These are phyloP conservation scores for Gryllus bimaculatus DNA, from an alignment of 1,140 invertebrate species.

Conservation along the genomic window DNA sequence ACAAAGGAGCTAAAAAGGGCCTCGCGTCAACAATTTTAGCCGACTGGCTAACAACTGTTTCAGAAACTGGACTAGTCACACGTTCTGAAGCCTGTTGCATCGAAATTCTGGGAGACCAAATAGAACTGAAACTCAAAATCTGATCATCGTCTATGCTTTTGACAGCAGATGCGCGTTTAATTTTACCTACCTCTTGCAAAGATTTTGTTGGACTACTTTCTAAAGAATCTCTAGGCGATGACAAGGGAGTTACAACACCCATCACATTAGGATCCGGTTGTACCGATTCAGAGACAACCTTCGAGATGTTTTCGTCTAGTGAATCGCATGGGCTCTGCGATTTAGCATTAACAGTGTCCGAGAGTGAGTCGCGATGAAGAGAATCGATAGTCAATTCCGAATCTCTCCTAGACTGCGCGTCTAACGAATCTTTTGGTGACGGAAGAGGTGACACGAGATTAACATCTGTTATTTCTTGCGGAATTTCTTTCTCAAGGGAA, in stretches of 20 bases:
- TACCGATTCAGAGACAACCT: background rate
- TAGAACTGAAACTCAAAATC: background rate
- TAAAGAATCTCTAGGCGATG: background rate
- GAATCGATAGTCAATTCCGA: background rate
- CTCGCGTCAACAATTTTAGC: too few species aligned
- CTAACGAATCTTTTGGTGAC: background rate
- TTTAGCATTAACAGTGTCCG: background rate
- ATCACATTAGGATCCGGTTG: too few species aligned
- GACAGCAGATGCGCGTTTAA: too few species aligned
- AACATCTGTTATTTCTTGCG: background rate
- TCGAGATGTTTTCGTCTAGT: background rate
- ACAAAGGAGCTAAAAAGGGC: too few species aligned
- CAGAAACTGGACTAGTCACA: too few species aligned
- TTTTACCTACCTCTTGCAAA: background rate
- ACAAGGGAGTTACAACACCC: background rate
- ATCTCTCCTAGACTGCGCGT: background rate
- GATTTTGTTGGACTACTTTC: background rate
- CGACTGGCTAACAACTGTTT: too few species aligned
- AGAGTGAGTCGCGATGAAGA: background rate
- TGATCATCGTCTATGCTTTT: background rate
- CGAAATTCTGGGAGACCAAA: background rate
- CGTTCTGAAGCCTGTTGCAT: background rate
- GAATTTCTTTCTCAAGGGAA: background rate
- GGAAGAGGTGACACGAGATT: too few species aligned
- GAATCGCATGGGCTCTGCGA: background rate